Base-by-base conservation (phyloP, 2,888 invertebrate species). In the Yponomeuta plumbellus region DNA sequence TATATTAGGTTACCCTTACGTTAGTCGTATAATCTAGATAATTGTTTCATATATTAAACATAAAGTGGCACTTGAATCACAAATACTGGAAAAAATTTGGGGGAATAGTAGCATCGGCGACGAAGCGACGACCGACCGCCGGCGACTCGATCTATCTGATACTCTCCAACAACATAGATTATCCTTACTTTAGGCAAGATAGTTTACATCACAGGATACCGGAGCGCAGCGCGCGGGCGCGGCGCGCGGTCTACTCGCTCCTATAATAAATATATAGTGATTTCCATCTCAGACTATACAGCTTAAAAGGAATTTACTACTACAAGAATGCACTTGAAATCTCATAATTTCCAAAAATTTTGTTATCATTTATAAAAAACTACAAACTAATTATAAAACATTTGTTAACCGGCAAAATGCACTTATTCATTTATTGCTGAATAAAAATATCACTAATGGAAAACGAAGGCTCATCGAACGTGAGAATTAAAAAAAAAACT, bases 61-160 rank as follows among this genome's bases (percentile, higher is more conserved):
- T 93, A 93, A 94, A 94, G 94, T 94, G 94, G 94, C 94, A 94
- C 94, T 94, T 94, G 93, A 93, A 94, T 94, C 94, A 94, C 94
- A 94, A 94, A 94, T 94, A 94, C 94, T 94, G 93, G 93, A 92
- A 93, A 93, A 92, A 90, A 93, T 93, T 93, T 91, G 89, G 91
- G 91, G 90, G 93, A 93, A 92, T 86, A 84, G 88, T 86, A 88
- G 88, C 84, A 75, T 79, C 82, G 82, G 82, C 84, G 82, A 80
- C 75, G 77, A 80, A 81, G 81, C 84, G 82, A 80, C 75, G 77
- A 80, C 81, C 80, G 80, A 76, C 75, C 80, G 81, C 80, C 84
- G 80, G 80, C 82, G 80, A 80, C 76, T 71, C 81, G 78, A 76
- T 76, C 78, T 76, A 75, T 77, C 77, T 78, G 80, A 81, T 76